Evolutionary conservation across 2,888 invertebrate genomes (phyloP).

Genomic region (Harpagoxenus sublaevis): DNA sequence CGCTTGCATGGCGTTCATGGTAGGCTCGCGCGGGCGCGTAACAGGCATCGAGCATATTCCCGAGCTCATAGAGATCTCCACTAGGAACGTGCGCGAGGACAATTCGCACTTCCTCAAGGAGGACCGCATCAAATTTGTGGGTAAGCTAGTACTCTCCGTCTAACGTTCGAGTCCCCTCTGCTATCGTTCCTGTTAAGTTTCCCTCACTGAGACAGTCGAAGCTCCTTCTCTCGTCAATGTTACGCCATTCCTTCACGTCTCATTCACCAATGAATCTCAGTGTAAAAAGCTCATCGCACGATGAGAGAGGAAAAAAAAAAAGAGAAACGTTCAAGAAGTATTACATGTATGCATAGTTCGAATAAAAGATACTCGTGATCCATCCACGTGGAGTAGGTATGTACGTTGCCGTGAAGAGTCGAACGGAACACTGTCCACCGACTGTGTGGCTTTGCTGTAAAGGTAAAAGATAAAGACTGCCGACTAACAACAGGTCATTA

Average conservation of each 20-base stretch:
- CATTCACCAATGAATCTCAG: not conserved
- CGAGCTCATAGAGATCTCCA: slow-evolving; percentile 87
- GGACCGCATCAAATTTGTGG: slow-evolving; percentile 82
- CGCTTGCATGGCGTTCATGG: slow-evolving; percentile 88
- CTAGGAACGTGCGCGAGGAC: slow-evolving; percentile 86
- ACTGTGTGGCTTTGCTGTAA: slow-evolving; percentile 72
- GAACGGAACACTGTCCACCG: slow-evolving; percentile 71
- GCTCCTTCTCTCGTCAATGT: slow-evolving; percentile 33
- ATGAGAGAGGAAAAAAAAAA: not conserved
- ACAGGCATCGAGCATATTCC: slow-evolving; percentile 88
- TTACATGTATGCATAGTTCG: slow-evolving; percentile 46
- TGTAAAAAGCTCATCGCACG: slow-evolving; percentile 17
- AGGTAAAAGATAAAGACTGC: slow-evolving; percentile 72
- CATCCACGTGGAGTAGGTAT: slow-evolving; percentile 74
- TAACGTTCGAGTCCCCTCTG: not conserved
- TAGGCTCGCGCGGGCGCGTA: slow-evolving; percentile 86
- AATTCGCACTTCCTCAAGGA: slow-evolving; percentile 80
- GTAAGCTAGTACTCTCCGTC: slow-evolving; percentile 72
- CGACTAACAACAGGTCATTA: slow-evolving; percentile 79
- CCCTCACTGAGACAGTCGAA: slow-evolving; percentile 33
- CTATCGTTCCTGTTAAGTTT: not conserved
- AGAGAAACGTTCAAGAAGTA: slow-evolving; percentile 29
- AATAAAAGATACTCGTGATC: slow-evolving; percentile 67
- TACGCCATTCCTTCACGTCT: slow-evolving; percentile 33
- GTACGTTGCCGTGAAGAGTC: slow-evolving; percentile 73